phyloP scores from a whole-genome alignment of 2,888 invertebrate genomes.

The Antheraea yamamai region DNA sequence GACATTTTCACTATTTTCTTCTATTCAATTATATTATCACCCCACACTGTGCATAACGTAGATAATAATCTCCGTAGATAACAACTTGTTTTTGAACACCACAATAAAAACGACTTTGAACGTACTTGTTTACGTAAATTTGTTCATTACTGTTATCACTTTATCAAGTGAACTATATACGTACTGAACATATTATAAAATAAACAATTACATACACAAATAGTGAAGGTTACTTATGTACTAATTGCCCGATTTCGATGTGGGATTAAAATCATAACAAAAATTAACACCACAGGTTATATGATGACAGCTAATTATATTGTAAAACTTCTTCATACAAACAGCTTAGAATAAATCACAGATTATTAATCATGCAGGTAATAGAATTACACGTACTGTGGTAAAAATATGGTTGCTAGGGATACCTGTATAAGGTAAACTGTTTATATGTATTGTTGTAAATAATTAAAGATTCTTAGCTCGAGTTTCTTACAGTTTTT shows the following conservation, averaged over 20 bases:
- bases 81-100: neutral
- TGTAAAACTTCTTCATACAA: too few species aligned
- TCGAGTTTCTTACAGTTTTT: too few species aligned
- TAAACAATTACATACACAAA: slow-evolving; percentile 4
- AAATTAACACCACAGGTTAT: too few species aligned
- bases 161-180: neutral
- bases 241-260: neutral
- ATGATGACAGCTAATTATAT: too few species aligned
- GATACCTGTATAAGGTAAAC: too few species aligned
- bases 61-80: neutral
- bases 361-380: too few species aligned
- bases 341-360: too few species aligned
- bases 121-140: slow-evolving; percentile 3
- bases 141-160: neutral
- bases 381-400: too few species aligned
- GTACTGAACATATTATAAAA: neutral
- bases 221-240: neutral
- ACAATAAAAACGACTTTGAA: neutral
- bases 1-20: slow-evolving; percentile 38
- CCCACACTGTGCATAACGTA: neutral
- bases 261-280: neutral
- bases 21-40: neutral
- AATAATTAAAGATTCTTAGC: too few species aligned
- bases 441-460: too few species aligned
- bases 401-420: too few species aligned